A percentile compares a stretch with the other conserved stretches of the same genome.
These are phyloP conservation scores for Drosophila grimshawi DNA, from an alignment of 1,140 invertebrate genomes.

Conservation along the genomic window DNA sequence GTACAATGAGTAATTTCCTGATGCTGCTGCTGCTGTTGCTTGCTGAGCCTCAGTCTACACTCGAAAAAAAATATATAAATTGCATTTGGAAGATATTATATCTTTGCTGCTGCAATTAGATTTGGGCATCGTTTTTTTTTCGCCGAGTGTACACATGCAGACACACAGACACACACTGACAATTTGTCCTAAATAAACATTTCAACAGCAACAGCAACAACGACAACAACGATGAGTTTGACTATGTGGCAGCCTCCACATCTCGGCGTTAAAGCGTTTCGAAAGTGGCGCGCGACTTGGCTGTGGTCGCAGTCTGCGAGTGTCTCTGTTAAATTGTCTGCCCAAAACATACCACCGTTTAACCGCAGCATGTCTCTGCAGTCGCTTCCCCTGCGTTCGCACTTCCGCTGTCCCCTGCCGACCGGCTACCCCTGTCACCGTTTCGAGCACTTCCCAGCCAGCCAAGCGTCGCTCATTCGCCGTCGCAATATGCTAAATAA, in stretches of 20 bases:
- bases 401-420: slow-evolving; percentile 3
- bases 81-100: too few relatives aligned
- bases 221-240: slow-evolving; percentile 31
- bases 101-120: too few relatives aligned
- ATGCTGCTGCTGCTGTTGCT: slow-evolving; percentile 30
- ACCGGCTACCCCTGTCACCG: neutral
- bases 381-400: slow-evolving; percentile 22
- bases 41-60: slow-evolving; percentile 1
- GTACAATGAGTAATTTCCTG: slow-evolving; percentile 80
- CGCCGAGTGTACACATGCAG: neutral
- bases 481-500: slow-evolving; percentile 83
- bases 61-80: neutral
- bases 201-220: slow-evolving; percentile 71
- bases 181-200: slow-evolving; percentile 84
- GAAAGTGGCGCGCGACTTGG: slow-evolving; percentile 65
- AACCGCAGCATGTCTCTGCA: slow-evolving; percentile 61
- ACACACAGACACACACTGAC: slow-evolving; percentile 33
- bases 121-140: neutral
- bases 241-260: slow-evolving; percentile 23
- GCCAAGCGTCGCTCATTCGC: slow-evolving; percentile 77
- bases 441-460: slow-evolving; percentile 27
- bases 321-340: slow-evolving; percentile 74
- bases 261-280: slow-evolving; percentile 65
- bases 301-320: slow-evolving; percentile 27
- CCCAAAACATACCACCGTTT: slow-evolving; percentile 73